A percentile compares a stretch with the other conserved stretches of the same genome.
Evolutionary conservation across 2,113 vertebrate genomes (phyloP).

Genomic region (Gnathochromis pfefferi): DNA sequence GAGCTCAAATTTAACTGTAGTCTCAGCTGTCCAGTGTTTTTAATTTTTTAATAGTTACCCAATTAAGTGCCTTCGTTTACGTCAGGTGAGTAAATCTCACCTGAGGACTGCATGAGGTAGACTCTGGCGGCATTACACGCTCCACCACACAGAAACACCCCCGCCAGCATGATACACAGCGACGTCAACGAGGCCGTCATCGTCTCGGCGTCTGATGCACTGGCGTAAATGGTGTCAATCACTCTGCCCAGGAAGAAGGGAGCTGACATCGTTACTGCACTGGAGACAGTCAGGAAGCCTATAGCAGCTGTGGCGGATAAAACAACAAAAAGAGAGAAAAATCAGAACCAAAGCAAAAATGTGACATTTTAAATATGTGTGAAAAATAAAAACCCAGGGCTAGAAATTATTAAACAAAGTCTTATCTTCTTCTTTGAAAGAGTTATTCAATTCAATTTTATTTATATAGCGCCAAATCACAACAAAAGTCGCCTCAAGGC

Average conservation of each 20-base stretch:
- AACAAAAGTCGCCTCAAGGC: no score
- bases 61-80: background rate
- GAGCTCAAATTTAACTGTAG: background rate
- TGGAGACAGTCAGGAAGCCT: constrained; percentile 89
- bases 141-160: constrained; percentile 86
- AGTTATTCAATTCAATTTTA: no score
- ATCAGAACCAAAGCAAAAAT: background rate
- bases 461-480: no score
- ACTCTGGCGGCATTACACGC: constrained; percentile 86
- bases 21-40: background rate
- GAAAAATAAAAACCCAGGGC: background rate
- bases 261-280: constrained; percentile 92
- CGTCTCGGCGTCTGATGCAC: constrained; percentile 64
- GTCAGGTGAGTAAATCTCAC: constrained; percentile 56
- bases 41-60: background rate
- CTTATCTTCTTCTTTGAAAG: background rate
- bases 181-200: constrained; percentile 72
- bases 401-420: background rate
- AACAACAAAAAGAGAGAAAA: background rate
- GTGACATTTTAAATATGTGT: background rate
- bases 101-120: constrained; percentile 95
- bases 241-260: constrained; percentile 92
- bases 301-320: constrained; percentile 74
- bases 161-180: constrained; percentile 79
- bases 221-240: constrained; percentile 87